Evolutionary conservation across 2,113 vertebrate species (phyloP).

Genomic region (Cololabis saira): DNA sequence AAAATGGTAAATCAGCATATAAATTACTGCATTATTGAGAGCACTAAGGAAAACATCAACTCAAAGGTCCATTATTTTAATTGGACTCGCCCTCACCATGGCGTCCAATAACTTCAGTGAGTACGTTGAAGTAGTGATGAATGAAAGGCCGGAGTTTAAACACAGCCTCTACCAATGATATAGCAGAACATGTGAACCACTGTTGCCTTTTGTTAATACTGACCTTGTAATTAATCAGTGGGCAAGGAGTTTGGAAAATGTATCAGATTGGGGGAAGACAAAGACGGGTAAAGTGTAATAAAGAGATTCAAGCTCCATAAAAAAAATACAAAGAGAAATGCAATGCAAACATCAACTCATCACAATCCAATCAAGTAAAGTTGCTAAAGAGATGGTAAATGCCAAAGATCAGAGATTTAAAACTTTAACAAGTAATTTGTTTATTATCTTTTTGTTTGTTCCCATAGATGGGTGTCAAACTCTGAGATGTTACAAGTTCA

Average conservation of each 20-base stretch:
- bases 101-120: constrained; percentile 50
- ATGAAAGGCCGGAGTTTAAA: constrained; percentile 72
- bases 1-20: constrained; percentile 78
- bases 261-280: constrained; percentile 36
- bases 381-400: constrained; percentile 64
- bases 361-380: constrained; percentile 31
- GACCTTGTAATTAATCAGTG: constrained; percentile 82
- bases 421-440: constrained; percentile 18
- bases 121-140: constrained; percentile 69
- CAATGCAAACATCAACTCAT: constrained; percentile 44
- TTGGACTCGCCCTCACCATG: constrained; percentile 65
- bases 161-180: constrained; percentile 68
- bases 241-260: constrained; percentile 45
- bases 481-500: not conserved
- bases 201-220: constrained; percentile 76
- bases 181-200: constrained; percentile 68
- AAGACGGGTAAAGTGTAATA: not conserved
- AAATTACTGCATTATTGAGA: constrained; percentile 74
- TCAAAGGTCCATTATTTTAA: constrained; percentile 82
- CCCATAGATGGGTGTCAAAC: not conserved
- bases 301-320: constrained; percentile 46
- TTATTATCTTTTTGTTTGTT: constrained; percentile 23
- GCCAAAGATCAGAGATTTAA: constrained; percentile 43
- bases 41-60: constrained; percentile 71
- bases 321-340: constrained; percentile 32